Percentiles rank a stretch among this genome's conserved stretches.
These are phyloP conservation scores for Vannuccia rotundouncinata DNA, from an alignment of 2,888 invertebrate species.

Conservation along the genomic window DNA sequence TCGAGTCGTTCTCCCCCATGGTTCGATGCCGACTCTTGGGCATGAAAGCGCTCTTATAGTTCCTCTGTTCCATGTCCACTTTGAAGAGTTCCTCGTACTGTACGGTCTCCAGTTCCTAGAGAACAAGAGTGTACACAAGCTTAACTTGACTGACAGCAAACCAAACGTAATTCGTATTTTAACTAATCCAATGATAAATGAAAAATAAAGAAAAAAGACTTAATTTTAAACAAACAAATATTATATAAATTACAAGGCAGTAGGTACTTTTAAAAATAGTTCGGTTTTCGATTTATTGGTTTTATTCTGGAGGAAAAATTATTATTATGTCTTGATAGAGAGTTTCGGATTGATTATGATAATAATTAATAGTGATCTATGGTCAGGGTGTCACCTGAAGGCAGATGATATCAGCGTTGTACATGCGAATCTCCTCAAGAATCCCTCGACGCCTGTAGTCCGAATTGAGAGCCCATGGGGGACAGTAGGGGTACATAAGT, in stretches of 20 bases:
- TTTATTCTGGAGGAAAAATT: not conserved
- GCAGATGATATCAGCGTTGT: constrained; percentile 92
- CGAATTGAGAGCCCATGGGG: constrained; percentile 97
- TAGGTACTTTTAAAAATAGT: too few relatives aligned
- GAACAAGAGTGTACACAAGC: not conserved
- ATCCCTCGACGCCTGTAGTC: constrained; percentile 78
- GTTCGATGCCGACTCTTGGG: constrained; percentile 96
- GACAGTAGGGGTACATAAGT: constrained; percentile 98
- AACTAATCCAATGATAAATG: too few relatives aligned
- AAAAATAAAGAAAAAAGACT: too few relatives aligned
- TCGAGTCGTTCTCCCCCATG: constrained; percentile 90
- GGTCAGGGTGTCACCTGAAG: constrained; percentile 66
- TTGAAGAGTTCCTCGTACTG: constrained; percentile 94
- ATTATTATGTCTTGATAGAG: not conserved
- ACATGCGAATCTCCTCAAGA: constrained; percentile 88
- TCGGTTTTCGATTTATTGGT: too few relatives aligned
- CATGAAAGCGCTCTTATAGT: constrained; percentile 85
- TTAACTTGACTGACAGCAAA: not conserved
- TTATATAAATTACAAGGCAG: too few relatives aligned
- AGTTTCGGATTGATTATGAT: not conserved
- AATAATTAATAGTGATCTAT: not conserved
- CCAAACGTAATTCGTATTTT: too few relatives aligned
- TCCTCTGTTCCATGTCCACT: constrained; percentile 82
- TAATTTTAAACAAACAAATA: too few relatives aligned
- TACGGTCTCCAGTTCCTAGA: constrained; percentile 93